Evolutionary conservation across 2,888 invertebrate genomes (phyloP), one percentile per base, ranked within the genome.

Genomic region (Standfussiana lucernea): DNA sequence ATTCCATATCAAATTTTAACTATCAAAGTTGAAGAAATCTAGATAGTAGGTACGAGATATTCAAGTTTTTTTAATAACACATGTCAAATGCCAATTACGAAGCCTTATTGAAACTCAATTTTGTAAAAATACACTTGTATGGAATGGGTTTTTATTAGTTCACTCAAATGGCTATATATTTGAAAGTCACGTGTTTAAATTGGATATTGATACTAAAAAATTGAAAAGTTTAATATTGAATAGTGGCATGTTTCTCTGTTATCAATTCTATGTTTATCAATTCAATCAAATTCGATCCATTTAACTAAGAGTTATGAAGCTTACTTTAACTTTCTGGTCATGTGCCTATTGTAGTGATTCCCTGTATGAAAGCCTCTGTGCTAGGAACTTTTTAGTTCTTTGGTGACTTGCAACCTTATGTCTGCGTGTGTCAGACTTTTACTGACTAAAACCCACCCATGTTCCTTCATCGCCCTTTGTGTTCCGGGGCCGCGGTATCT

Each of bases 41-140:
- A 56, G 24, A 53, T 50, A 1, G n/a, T 59, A 53, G n/a, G 37
- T 56, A 35, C 15, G 28, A 42, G 24, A 72, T 28, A 75, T 59
- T 59, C 8, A 56, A 69, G 45, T 53, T 13, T 53, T 47, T 75
- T 70, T 40, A 37, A 77, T 74, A 50, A 68, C 50, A 53, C 59
- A 56, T 62, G 7, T 69, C 40, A 61, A 62, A 72, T 69, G 24
- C 65, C 68, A 80, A 80, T 72, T 53, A 42, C 40, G 28, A 47
- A 61, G 40, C 28, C 21, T 35, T 72, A 75, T 53, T 53, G 53
- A 82, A 74, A 68, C 45, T 37, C n/a, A 47, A 73, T 71, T 71
- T 15, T 53, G 21, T 47, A 72, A 66, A 75, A 64, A 53, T 21
- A 7, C 32, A 15, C 28, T 70, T 53, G n/a, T 61, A 61, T 50